Base-by-base conservation (phyloP, 1,140 invertebrate genomes). In the Drosophila lowei region DNA sequence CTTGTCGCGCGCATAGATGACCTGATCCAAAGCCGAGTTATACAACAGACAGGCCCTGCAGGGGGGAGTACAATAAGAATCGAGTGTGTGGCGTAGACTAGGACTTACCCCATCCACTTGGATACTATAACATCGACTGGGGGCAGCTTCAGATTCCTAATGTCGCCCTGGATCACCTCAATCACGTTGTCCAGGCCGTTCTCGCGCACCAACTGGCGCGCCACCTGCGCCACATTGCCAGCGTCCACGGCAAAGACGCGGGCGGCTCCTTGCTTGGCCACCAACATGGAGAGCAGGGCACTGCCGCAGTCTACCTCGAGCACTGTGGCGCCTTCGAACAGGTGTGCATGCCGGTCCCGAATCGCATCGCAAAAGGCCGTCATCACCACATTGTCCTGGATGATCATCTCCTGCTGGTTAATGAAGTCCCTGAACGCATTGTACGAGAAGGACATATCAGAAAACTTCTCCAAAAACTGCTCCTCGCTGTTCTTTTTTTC, bases 41-140 rank as follows among this genome's bases (percentile, higher is more conserved):
- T 41, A 70, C 74, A 77, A 56, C 0, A 77, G 55, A 25, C 74
- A 77, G 52, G 74, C 71, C 18, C 74, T 77, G 15, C 0, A 18
- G 13, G 4, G 0, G 23, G 7, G 1, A 2, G 1, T 0, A 3
- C 43, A 44, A 8, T 11, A 6, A 2, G 11, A 13, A 38, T 0
- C 1, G 4, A 13, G 6, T 9, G 7, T 9, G 2, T 15, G 34
- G 6, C 11, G 9, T 7, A 0, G 0, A 16, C 9, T 5, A 4
- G 11, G 6, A 38, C 64, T 73, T 50, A 74, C 74, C 71, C 74
- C 74, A 77, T 77, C 74, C 74, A 77, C 41, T 73, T 77, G 34
- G 64, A 74, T 0, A 77, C 18, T 15, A 77, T 73, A 2, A 77
- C 46, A 11, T 77, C 74, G 0, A 77, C 50, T 0, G 38, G 8